Evolutionary conservation across 1,140 invertebrate species (phyloP).

Genomic region (Bombus soroeensis): DNA sequence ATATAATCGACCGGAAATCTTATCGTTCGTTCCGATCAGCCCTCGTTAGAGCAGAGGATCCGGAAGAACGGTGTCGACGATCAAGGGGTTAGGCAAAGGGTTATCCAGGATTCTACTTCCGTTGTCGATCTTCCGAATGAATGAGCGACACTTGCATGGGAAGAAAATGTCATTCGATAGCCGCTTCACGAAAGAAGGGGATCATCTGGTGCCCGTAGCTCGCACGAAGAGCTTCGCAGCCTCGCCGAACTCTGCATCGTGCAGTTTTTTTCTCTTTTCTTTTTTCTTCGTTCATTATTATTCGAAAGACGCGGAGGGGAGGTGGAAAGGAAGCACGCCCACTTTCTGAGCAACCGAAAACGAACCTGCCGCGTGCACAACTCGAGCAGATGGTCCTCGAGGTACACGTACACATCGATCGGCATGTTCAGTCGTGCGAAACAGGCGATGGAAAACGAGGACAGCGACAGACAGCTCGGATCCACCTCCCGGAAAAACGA

Average conservation of each 20-base stretch:
- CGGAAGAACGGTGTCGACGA: constrained; percentile 28
- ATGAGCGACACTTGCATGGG: constrained; percentile 41
- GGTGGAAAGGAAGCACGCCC: constrained; percentile 65
- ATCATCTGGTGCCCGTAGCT: background rate
- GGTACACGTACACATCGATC: constrained; percentile 48
- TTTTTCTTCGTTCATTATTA: constrained; percentile 16
- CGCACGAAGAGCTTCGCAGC: constrained; percentile 18
- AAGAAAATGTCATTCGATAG: constrained; percentile 65
- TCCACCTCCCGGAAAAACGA: constrained; percentile 51
- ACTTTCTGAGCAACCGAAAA: constrained; percentile 62
- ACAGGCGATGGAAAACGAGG: constrained; percentile 11
- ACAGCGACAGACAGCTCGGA: constrained; percentile 40
- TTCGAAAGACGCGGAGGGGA: constrained; percentile 32
- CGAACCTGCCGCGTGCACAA: constrained; percentile 63
- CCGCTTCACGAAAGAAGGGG: background rate
- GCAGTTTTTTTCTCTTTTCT: constrained; percentile 39
- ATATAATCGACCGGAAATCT: constrained; percentile 70
- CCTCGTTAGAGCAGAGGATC: constrained; percentile 26
- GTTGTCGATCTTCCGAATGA: constrained; percentile 33
- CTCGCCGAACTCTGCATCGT: constrained; percentile 15
- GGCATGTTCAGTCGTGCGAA: constrained; percentile 47
- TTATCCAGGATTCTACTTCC: constrained; percentile 63
- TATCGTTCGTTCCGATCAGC: constrained; percentile 71
- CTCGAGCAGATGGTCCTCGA: constrained; percentile 73
- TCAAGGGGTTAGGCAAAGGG: background rate